Percentiles rank a stretch among this genome's conserved stretches.
Conservation (phyloP, 2,888 invertebrate genomes). For the Lysandra bellargus region DNA sequence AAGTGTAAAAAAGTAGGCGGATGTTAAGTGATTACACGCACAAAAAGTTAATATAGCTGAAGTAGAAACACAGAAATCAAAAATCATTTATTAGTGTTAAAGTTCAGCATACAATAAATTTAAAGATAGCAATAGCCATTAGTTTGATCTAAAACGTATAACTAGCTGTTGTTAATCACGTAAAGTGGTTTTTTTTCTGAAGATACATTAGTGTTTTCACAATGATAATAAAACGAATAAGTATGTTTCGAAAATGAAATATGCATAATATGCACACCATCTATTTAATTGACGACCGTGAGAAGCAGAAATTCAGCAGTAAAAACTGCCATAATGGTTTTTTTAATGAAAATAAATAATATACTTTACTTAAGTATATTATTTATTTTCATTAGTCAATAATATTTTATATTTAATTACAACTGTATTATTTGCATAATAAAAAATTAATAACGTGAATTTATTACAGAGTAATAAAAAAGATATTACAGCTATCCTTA, state of each 20-base stretch:
- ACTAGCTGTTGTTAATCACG: background rate
- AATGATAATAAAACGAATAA: background rate
- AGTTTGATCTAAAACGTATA: background rate
- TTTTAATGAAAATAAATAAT: too few relatives aligned
- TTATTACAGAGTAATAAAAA: background rate
- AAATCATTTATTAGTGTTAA: background rate
- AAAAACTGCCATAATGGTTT: background rate
- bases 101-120: background rate
- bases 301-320: background rate
- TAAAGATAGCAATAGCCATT: background rate
- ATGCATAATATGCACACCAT: background rate
- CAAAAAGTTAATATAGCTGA: background rate
- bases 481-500: background rate
- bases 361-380: too few relatives aligned
- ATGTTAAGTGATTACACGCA: background rate
- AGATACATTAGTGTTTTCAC: background rate
- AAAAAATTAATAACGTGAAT: too few relatives aligned
- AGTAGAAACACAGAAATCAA: background rate
- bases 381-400: too few relatives aligned
- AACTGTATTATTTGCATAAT: too few relatives aligned
- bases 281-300: background rate
- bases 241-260: background rate
- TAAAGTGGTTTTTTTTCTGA: background rate
- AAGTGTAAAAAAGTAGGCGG: background rate
- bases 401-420: too few relatives aligned